These are phyloP conservation scores for Diabrotica virgifera DNA, from an alignment of 1,140 invertebrate species.

Conservation along the genomic window DNA sequence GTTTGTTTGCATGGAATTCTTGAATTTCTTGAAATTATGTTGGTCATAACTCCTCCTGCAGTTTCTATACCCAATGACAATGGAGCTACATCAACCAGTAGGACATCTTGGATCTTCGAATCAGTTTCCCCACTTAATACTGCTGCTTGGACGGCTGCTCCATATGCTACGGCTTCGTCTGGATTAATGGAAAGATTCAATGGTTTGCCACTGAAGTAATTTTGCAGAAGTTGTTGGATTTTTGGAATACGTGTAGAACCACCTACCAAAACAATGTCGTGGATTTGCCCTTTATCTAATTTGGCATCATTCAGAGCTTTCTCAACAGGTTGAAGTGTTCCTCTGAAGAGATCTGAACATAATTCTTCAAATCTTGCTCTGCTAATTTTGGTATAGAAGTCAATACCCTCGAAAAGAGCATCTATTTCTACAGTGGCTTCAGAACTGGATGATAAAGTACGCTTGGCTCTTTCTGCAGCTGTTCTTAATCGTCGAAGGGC, in stretches of 20 bases:
- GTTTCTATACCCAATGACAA: slow-evolving; percentile 59
- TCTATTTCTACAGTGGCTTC: slow-evolving; percentile 55
- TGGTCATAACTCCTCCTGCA: slow-evolving; percentile 65
- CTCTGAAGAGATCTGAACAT: slow-evolving; percentile 52
- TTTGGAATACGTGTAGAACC: slow-evolving; percentile 65
- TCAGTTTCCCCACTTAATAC: slow-evolving; percentile 49
- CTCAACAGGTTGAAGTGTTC: slow-evolving; percentile 55
- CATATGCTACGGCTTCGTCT: slow-evolving; percentile 54
- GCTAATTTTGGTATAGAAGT: slow-evolving; percentile 55
- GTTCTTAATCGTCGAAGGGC: slow-evolving; percentile 64
- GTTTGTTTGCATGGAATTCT: slow-evolving; percentile 62
- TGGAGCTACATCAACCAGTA: slow-evolving; percentile 56
- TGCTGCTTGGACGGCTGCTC: slow-evolving; percentile 52
- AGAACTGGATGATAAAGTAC: slow-evolving; percentile 53
- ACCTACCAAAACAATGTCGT: slow-evolving; percentile 70
- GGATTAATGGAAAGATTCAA: slow-evolving; percentile 55
- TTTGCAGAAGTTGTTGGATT: slow-evolving; percentile 52
- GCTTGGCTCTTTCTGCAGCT: slow-evolving; percentile 61
- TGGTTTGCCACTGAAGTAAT: slow-evolving; percentile 52
- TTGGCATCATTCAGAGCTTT: slow-evolving; percentile 67
- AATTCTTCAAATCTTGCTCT: slow-evolving; percentile 59
- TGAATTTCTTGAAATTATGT: slow-evolving; percentile 61
- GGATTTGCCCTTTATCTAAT: slow-evolving; percentile 61
- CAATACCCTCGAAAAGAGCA: slow-evolving; percentile 51
- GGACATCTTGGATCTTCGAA: slow-evolving; percentile 51